A percentile compares a stretch with the other conserved stretches of the same genome.
Conservation (phyloP, 1,140 invertebrate species). For the Cotesia chilonis region DNA sequence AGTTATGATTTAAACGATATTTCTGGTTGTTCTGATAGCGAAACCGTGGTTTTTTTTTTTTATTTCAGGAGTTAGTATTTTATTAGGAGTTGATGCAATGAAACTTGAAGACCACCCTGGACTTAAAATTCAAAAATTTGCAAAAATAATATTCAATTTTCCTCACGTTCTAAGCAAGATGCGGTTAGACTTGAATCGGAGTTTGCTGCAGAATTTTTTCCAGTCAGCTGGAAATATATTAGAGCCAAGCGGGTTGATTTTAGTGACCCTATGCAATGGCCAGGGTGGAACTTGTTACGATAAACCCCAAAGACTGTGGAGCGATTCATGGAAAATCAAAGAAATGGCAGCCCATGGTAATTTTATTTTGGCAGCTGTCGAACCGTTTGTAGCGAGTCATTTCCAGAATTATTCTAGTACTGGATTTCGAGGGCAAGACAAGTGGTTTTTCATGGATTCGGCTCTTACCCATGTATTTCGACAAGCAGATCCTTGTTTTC, state of each 20-base stretch:
- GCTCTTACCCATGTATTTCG: conserved; percentile 66
- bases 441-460: conserved; percentile 66
- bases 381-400: conserved; percentile 58
- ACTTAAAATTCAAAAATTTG: conserved; percentile 56
- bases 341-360: conserved; percentile 69
- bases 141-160: conserved; percentile 72
- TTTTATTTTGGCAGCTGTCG: conserved; percentile 63
- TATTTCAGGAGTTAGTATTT: conserved; percentile 64
- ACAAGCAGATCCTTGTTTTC: conserved; percentile 37
- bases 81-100: conserved; percentile 67
- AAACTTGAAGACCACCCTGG: conserved; percentile 51
- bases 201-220: conserved; percentile 69
- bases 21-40: background rate
- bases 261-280: conserved; percentile 70
- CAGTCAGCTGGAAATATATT: conserved; percentile 59
- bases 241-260: conserved; percentile 57
- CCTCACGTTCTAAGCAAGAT: conserved; percentile 74
- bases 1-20: conserved; percentile 1
- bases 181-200: conserved; percentile 70
- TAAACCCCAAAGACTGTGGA: conserved; percentile 64
- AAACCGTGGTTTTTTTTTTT: conserved; percentile 35
- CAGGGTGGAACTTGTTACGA: conserved; percentile 72
- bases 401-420: conserved; percentile 62
- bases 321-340: conserved; percentile 73
- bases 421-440: conserved; percentile 69